Percentiles rank a stretch among this genome's conserved stretches.
Conservation (phyloP, 2,888 invertebrate species). For the Helleia helle region DNA sequence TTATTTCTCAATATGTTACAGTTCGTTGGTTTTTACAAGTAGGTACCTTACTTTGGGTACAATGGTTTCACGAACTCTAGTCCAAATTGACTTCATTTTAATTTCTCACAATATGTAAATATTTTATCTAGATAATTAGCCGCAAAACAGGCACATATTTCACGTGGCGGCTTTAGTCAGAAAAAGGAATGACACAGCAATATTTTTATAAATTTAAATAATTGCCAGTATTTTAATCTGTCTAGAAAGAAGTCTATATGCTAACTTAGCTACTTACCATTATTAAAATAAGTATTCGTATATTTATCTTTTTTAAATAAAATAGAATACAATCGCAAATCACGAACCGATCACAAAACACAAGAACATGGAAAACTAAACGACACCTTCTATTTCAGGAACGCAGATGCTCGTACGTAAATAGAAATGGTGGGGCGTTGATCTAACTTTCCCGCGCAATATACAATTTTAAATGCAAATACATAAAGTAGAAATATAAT, state of each 20-base stretch:
- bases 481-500: no score
- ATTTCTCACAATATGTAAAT: neutral
- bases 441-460: constrained; percentile 39
- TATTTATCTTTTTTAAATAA: neutral
- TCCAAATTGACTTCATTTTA: constrained; percentile 48
- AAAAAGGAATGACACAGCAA: constrained; percentile 16
- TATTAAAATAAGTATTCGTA: neutral
- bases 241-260: neutral
- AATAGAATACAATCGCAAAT: neutral
- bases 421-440: constrained; percentile 45
- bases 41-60: constrained; percentile 16
- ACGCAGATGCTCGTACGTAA: constrained; percentile 44
- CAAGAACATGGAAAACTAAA: constrained; percentile 35
- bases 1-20: neutral
- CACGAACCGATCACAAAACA: constrained; percentile 30
- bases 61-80: constrained; percentile 32
- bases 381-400: constrained; percentile 53
- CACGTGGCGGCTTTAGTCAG: neutral
- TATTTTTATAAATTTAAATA: constrained; percentile 13
- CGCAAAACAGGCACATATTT: neutral
- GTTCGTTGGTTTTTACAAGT: neutral
- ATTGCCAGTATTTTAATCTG: no score
- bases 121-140: constrained; percentile 12
- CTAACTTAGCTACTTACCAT: neutral
- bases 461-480: constrained; percentile 9